Conservation (phyloP, 2,888 invertebrate genomes). For the Parnassius apollo region DNA sequence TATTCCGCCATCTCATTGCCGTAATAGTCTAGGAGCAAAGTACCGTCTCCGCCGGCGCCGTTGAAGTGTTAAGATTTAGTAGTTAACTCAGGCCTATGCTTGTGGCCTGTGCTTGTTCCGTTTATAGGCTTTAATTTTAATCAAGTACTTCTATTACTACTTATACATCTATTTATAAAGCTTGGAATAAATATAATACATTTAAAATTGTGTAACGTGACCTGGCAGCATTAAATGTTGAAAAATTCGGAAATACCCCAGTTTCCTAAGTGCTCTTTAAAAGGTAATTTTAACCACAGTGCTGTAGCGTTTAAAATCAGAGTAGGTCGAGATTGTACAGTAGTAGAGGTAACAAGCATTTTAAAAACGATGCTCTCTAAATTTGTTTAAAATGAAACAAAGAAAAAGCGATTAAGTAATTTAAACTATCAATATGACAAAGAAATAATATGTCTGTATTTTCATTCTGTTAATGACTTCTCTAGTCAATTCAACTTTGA, state of each 20-base stretch:
- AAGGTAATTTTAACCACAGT: not conserved
- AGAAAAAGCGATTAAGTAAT: not conserved
- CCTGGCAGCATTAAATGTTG: constrained; percentile 19
- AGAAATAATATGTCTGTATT: no score
- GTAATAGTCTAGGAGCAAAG: no score
- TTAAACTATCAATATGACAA: not conserved
- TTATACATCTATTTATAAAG: no score
- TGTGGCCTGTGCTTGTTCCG: no score
- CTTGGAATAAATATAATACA: not conserved
- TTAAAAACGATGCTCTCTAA: constrained; percentile 10
- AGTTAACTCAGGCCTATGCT: no score
- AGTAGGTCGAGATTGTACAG: constrained; percentile 3
- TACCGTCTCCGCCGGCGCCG: no score
- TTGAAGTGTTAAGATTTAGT: no score
- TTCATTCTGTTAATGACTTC: no score
- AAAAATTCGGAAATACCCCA: constrained; percentile 5
- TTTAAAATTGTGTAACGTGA: constrained; percentile 9
- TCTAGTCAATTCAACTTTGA: no score
- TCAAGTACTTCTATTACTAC: no score
- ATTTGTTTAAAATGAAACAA: not conserved
- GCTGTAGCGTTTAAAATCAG: constrained; percentile 7
- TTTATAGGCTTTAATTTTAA: no score
- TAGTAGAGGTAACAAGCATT: not conserved
- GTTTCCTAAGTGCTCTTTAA: constrained; percentile 7
- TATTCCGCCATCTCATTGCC: no score